Evolutionary conservation across 2,888 invertebrate genomes (phyloP), one percentile per base, ranked within the genome.

Genomic region (Sesia bembeciformis): DNA sequence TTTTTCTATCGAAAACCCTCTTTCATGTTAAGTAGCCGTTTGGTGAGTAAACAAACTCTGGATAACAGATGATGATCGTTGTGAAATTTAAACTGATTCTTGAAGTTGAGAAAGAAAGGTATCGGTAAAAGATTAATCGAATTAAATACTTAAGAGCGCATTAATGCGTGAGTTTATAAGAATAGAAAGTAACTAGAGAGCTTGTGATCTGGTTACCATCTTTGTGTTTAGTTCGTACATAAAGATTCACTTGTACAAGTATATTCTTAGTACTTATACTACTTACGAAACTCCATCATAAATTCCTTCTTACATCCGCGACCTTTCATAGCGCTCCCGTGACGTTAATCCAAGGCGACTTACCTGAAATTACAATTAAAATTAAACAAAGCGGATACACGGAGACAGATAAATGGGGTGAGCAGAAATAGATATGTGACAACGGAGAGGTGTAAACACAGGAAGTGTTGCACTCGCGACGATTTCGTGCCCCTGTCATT

Each of bases 341-440:
- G 62, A 49, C 4, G 40, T 64, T 65, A 60, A 62, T 62, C 62
- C 77, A 78, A 77, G 73, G 72, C 65, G 68, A 80, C 84, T 85
- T 85, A 85, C 84, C 84, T 85, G 84, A 59, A 84, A 84, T 66
- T 61, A 68, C n/a, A 70, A 72, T 65, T 62, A 62, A 61, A 63
- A 72, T 63, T 62, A 63, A 61, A 58, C 49, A 53, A 52, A 56
- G 62, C 58, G 64, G 58, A 62, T 67, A 62, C 58, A 59, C 60
- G 56, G 54, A 62, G 57, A 57, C n/a, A 49, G 39, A 46, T 41
- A 52, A 40, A 51, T 39, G 6, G 40, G 54, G 40, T 49, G 57
- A 56, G 58, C 56, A 56, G 58, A 53, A 56, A 56, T 52, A 55
- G 49, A 52, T 46, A n/a, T 43, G 54, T 40, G 49, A 42, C 43